A percentile compares a stretch with the other conserved stretches of the same genome.
Conservation (phyloP, 2,888 invertebrate species). For the Dasysyrphus albostriatus region DNA sequence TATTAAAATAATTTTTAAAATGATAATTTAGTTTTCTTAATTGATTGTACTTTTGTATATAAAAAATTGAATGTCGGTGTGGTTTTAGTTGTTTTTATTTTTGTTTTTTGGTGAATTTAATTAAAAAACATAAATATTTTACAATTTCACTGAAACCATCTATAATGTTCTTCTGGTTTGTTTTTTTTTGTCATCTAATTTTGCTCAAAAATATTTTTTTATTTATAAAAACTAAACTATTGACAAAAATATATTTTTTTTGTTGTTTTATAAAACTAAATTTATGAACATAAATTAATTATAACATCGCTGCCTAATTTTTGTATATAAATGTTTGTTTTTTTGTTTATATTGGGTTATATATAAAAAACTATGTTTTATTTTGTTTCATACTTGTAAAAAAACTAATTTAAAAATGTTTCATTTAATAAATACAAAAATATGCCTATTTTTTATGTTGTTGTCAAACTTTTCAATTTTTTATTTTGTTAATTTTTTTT, state of each 20-base stretch:
- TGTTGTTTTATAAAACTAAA: conserved; percentile 2
- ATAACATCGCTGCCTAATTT: conserved; percentile 26
- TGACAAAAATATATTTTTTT: conserved; percentile 16
- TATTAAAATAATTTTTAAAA: conserved; percentile 36
- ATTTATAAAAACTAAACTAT: conserved; percentile 33
- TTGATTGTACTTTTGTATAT: conserved; percentile 70
- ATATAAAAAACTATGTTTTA: conserved; percentile 70
- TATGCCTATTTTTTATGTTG: conserved; percentile 77
- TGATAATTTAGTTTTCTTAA: conserved; percentile 49
- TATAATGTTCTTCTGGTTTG: conserved; percentile 36
- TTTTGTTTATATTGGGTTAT: conserved; percentile 54
- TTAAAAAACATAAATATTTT: conserved; percentile 38
- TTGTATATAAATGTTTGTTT: conserved; percentile 38
- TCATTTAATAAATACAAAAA: conserved; percentile 79
- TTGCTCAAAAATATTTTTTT: conserved; percentile 22
- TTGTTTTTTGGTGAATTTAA: conserved; percentile 13
- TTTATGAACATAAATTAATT: conserved; percentile 32
- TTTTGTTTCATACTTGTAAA: conserved; percentile 74
- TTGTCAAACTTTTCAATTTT: conserved; percentile 4
- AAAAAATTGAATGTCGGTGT: conserved; percentile 64
- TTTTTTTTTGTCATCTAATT: conserved; percentile 24
- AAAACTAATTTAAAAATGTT: conserved; percentile 80
- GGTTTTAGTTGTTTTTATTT: conserved; percentile 13
- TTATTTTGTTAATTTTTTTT: conserved; percentile 24
- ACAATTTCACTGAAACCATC: conserved; percentile 68